Percentiles rank a stretch among this genome's conserved stretches.
These are phyloP conservation scores for Glaucidium brasilianum DNA, from an alignment of 2,113 vertebrate species.

Conservation along the genomic window DNA sequence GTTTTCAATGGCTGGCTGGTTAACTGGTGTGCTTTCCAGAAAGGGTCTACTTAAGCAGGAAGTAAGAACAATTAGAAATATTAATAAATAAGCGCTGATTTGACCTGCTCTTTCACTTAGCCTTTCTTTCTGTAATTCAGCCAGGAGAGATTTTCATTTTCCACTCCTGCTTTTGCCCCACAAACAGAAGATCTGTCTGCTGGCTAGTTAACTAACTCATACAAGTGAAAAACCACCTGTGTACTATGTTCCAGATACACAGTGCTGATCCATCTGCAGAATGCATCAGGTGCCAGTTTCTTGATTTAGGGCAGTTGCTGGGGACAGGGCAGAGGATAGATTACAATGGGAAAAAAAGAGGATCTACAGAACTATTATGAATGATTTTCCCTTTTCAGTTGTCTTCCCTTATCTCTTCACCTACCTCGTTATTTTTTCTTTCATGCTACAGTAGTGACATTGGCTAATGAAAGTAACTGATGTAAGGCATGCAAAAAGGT, in stretches of 20 bases:
- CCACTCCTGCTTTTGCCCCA: not conserved
- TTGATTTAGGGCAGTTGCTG: slow-evolving; percentile 33
- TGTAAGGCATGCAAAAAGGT: not conserved
- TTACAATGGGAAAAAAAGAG: not conserved
- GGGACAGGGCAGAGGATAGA: not conserved
- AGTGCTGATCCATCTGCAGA: slow-evolving; percentile 31
- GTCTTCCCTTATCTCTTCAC: not conserved
- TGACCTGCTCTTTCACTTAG: not conserved
- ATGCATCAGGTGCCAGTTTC: slow-evolving; percentile 42
- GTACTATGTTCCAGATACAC: not conserved
- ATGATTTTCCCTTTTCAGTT: not conserved
- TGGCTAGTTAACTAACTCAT: not conserved
- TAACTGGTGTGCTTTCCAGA: not conserved
- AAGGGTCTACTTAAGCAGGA: not conserved
- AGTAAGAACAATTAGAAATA: not conserved
- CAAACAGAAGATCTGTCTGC: slow-evolving; percentile 14
- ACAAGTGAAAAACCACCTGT: slow-evolving; percentile 54
- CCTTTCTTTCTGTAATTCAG: not conserved
- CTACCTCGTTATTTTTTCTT: not conserved
- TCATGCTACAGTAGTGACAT: not conserved
- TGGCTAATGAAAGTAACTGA: not conserved
- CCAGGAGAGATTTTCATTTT: slow-evolving; percentile 1
- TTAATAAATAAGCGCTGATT: not conserved
- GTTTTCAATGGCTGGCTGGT: not conserved
- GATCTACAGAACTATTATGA: not conserved